Evolutionary conservation across 2,113 vertebrate species (phyloP).

Genomic region (Globicephala melas): DNA sequence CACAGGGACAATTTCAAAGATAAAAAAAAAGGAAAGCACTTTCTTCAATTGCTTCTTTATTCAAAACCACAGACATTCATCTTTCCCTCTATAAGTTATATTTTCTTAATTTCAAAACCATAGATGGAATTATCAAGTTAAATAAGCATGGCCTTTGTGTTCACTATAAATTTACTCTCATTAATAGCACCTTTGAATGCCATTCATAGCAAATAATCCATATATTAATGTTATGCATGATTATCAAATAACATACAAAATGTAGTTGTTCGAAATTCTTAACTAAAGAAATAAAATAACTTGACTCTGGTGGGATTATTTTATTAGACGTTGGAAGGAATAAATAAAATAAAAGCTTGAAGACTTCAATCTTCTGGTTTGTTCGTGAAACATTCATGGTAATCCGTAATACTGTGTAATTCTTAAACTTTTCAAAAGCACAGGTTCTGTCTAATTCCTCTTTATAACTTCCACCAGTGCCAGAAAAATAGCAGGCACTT

Average conservation of each 20-base stretch:
- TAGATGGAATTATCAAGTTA: background rate
- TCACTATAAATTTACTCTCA: background rate
- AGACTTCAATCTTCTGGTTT: background rate
- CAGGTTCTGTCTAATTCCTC: background rate
- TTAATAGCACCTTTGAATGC: background rate
- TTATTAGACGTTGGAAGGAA: background rate
- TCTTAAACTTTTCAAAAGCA: background rate
- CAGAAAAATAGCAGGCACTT: background rate
- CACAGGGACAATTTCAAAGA: slow-evolving; percentile 14
- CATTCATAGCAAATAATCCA: background rate
- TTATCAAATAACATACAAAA: background rate
- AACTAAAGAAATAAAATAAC: background rate
- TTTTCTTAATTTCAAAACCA: slow-evolving; percentile 41
- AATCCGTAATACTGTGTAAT: background rate
- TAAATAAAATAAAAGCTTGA: background rate
- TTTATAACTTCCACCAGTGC: background rate
- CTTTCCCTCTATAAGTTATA: background rate
- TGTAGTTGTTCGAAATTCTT: background rate
- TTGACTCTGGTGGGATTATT: background rate
- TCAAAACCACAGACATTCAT: background rate
- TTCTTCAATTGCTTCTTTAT: slow-evolving; percentile 7
- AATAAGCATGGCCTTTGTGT: background rate
- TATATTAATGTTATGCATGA: background rate
- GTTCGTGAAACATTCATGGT: background rate
- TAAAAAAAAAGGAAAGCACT: background rate